phyloP scores from a whole-genome alignment of 2,113 vertebrate species.

The Larimichthys polyactis region DNA sequence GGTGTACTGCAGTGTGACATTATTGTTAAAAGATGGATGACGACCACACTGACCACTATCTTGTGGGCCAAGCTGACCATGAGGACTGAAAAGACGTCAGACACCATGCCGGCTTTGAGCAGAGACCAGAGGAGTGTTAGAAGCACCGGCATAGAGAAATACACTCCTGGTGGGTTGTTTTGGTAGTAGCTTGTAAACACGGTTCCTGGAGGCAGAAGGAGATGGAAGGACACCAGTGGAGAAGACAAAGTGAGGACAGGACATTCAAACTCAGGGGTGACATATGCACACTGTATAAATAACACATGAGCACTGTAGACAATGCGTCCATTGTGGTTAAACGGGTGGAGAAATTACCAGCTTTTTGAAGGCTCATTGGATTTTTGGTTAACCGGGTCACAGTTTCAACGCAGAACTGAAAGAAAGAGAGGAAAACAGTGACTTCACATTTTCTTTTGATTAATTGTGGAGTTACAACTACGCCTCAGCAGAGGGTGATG shows the following conservation, averaged over 20 bases:
- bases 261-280: background rate
- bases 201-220: slow-evolving; percentile 79
- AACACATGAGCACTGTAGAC: background rate
- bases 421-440: background rate
- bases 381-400: slow-evolving; percentile 86
- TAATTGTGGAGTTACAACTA: background rate
- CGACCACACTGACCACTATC: slow-evolving; percentile 85
- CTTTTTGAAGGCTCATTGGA: slow-evolving; percentile 86
- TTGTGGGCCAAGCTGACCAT: slow-evolving; percentile 80
- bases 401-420: slow-evolving; percentile 89
- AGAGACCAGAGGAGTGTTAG: slow-evolving; percentile 86
- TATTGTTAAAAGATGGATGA: background rate
- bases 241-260: background rate
- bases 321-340: background rate
- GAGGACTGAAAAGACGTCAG: slow-evolving; percentile 88
- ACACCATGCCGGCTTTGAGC: slow-evolving; percentile 83
- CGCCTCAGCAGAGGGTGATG: slow-evolving; percentile 42
- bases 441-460: background rate
- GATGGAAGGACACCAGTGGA: background rate
- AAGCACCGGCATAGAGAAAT: slow-evolving; percentile 85
- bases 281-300: background rate
- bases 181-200: slow-evolving; percentile 89
- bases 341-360: slow-evolving; percentile 81
- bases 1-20: background rate
- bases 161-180: slow-evolving; percentile 82